Evolutionary conservation across 2,888 invertebrate species (phyloP).

Genomic region (Nysson spinosus): DNA sequence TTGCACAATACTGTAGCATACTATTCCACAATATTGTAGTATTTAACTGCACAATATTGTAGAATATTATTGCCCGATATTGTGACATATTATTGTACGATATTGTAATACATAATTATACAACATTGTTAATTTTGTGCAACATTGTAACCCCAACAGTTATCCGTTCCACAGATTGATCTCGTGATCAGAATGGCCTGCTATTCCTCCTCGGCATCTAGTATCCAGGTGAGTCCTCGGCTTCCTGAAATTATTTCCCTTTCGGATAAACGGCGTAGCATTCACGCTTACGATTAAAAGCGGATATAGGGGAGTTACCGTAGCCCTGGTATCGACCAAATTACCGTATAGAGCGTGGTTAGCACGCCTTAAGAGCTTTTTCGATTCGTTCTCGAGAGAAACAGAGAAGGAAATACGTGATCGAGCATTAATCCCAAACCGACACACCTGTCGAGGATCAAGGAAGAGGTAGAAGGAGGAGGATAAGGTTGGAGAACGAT

Average conservation of each 20-base stretch:
- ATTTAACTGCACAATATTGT: no score
- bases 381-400: constrained; percentile 19
- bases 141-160: no score
- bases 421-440: constrained; percentile 46
- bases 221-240: constrained; percentile 6
- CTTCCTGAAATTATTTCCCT: constrained; percentile 33
- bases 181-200: no score
- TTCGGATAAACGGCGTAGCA: constrained; percentile 30
- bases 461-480: neutral
- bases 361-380: constrained; percentile 33
- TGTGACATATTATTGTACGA: no score
- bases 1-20: no score
- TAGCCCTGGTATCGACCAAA: constrained; percentile 28
- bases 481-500: constrained; percentile 30
- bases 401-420: no score
- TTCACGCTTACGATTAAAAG: constrained; percentile 39
- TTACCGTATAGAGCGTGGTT: constrained; percentile 38
- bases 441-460: constrained; percentile 54
- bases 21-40: no score
- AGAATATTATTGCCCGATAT: no score
- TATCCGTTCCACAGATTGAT: no score
- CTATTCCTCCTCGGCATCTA: no score
- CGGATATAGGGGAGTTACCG: constrained; percentile 20
- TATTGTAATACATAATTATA: no score
- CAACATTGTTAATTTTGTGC: no score